Conservation (phyloP, 2,113 vertebrate species). For the Rhea americana region DNA sequence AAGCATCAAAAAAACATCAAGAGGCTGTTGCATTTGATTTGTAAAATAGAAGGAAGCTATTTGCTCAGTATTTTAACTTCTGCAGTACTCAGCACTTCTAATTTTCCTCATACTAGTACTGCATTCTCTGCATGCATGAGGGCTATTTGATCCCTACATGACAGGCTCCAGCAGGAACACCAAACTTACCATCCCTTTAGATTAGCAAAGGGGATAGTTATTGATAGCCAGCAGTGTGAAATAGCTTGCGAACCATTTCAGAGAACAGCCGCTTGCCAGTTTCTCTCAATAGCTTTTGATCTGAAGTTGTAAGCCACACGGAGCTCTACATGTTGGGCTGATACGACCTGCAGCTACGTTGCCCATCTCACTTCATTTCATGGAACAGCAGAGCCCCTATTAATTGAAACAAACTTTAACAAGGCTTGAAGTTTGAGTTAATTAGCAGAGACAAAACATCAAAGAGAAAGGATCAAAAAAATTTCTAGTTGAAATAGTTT, state of each 20-base stretch:
- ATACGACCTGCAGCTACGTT: not conserved
- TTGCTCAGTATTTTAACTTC: conserved; percentile 55
- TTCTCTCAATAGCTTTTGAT: conserved; percentile 26
- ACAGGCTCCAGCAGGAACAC: conserved; percentile 36
- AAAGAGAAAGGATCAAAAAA: not conserved
- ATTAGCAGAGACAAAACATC: not conserved
- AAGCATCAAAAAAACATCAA: conserved; percentile 60
- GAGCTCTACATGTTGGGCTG: not conserved
- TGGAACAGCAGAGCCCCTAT: not conserved
- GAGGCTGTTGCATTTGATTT: conserved; percentile 50
- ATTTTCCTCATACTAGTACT: conserved; percentile 1
- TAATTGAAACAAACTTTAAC: not conserved
- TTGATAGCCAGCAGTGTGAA: not conserved
- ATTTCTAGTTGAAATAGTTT: not conserved
- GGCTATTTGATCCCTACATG: not conserved
- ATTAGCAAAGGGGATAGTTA: not conserved
- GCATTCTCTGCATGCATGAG: not conserved
- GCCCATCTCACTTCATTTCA: not conserved
- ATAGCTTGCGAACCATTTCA: not conserved
- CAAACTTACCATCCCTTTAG: not conserved
- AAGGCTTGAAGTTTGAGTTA: not conserved
- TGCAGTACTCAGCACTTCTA: conserved; percentile 30
- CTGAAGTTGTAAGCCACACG: not conserved
- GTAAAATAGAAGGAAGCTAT: conserved; percentile 54
- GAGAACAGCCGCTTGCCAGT: not conserved